Conservation (phyloP, 2,113 vertebrate species). For the Riparia riparia region DNA sequence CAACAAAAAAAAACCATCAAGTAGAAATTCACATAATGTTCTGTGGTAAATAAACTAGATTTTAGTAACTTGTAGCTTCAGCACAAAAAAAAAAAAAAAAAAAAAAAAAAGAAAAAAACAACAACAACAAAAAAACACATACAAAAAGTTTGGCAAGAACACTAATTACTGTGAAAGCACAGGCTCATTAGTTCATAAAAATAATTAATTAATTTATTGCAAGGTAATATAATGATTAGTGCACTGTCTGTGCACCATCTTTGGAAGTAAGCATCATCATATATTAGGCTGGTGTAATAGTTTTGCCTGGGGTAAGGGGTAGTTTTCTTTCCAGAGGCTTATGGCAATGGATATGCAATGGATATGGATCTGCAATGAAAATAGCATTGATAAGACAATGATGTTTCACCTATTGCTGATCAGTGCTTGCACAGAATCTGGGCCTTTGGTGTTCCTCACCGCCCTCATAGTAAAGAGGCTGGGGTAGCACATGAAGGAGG, state of each 20-base stretch:
- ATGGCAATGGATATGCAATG: background rate
- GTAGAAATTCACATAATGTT: background rate
- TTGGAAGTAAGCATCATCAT: background rate
- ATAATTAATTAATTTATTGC: background rate
- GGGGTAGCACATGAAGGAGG: background rate
- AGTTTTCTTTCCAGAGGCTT: background rate
- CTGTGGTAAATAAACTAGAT: background rate
- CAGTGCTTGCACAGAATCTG: too few relatives aligned
- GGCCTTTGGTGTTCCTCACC: background rate
- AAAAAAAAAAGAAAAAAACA: background rate
- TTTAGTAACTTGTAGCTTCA: background rate
- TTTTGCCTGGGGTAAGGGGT: background rate
- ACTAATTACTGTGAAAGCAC: background rate
- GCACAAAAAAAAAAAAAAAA: background rate
- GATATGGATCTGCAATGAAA: background rate
- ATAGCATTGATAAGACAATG: background rate
- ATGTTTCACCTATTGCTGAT: background rate
- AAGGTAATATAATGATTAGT: background rate
- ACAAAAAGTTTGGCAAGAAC: background rate
- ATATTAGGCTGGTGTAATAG: background rate
- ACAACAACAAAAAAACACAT: background rate
- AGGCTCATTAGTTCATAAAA: background rate
- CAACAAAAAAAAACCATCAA: background rate
- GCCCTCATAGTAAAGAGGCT: background rate
- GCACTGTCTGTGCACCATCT: background rate